Conservation (phyloP, 2,888 invertebrate genomes). For the Heliconius cydno region DNA sequence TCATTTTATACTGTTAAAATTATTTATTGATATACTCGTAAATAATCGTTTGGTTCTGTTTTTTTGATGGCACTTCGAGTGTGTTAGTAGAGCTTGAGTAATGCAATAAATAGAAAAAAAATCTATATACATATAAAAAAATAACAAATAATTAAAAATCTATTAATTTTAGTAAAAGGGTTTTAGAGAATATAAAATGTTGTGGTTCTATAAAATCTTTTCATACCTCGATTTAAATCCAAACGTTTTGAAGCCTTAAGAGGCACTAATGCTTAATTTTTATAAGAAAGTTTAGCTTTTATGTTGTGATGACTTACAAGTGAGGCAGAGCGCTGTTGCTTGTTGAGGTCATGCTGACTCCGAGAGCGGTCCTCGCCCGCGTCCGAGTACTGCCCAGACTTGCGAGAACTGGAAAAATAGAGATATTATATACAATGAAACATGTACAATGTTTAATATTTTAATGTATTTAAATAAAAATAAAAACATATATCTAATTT, state of each 20-base stretch:
- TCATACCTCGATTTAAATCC: no score
- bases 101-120: no score
- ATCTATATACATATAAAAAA: no score
- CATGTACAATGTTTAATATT: neutral
- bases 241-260: no score
- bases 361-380: conserved; percentile 75
- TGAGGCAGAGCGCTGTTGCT: conserved; percentile 75
- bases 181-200: no score
- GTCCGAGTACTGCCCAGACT: conserved; percentile 79
- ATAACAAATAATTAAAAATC: no score
- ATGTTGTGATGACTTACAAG: conserved; percentile 59
- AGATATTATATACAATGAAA: neutral
- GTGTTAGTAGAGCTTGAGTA: neutral
- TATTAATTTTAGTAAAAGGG: no score
- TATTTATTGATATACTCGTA: no score
- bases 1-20: no score
- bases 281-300: neutral
- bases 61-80: neutral
- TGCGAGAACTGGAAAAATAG: conserved; percentile 63
- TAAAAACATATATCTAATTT: no score
- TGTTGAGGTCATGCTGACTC: conserved; percentile 71
- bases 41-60: no score
- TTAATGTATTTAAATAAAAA: neutral
- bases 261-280: neutral
- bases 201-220: no score